Base-by-base conservation (phyloP, 1,140 invertebrate genomes). In the Neomicropteryx cornuta region DNA sequence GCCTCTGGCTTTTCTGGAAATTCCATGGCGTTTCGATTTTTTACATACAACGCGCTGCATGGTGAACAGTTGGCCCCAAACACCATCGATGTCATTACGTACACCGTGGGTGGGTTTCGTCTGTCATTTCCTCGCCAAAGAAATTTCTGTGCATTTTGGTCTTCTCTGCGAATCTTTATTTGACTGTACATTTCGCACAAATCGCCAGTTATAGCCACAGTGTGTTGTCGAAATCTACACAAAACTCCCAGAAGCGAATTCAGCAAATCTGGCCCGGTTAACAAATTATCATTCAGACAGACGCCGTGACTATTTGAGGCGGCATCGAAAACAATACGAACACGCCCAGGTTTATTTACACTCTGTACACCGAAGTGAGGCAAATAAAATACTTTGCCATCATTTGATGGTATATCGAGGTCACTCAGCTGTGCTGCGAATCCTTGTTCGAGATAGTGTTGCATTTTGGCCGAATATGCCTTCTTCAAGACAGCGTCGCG, bases 181-280 rank as follows among this genome's bases (percentile, higher is more conserved):
- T 49, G 49, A 1, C 49, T 41, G 29, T 52, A 57, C 53, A 54
- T 58, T 29, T 49, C 52, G 4, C 18, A 13, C 3, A 56, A 52
- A 40, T 56, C 47, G 16, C 29, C 36, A 18, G 21, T 38, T 22
- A 50, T 35, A 6, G 45, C 53, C 10, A 51, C 38, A 13, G 3
- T 8, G 24, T 46, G 34, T 41, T 53, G 41, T 6, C 50, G 29
- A 40, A 55, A 52, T 8, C 47, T 20, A 19, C 51, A 42, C 10
- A 55, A 21, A 36, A 54, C 45, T 2, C 23, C 43, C 1, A 46
- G 13, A 8, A 56, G 24, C 22, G 42, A 42, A 22, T 47, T 38
- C 1, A 52, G 29, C 2, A 52, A 33, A 31, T 54, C 49, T 1
- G 53, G 52, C 17, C 55, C 53, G 5, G 44, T 24, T 23, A 46